These are phyloP conservation scores for Sarcophaga rosellei DNA, from an alignment of 2,888 invertebrate genomes.

Conservation along the genomic window DNA sequence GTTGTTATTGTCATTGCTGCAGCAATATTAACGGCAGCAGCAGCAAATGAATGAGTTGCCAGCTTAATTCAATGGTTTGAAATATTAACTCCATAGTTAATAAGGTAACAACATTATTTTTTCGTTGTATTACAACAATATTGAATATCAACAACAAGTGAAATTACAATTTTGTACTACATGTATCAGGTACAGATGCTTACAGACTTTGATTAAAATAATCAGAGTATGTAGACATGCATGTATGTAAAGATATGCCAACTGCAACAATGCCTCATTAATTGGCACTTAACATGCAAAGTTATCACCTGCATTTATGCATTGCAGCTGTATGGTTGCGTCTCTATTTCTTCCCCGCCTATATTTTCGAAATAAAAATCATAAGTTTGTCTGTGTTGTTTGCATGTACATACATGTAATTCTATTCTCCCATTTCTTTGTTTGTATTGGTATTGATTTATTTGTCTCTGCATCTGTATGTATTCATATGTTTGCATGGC, in stretches of 20 bases:
- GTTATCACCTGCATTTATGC: conserved; percentile 66
- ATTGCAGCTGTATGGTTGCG: conserved; percentile 10
- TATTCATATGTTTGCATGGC: conserved; percentile 21
- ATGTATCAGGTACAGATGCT: not conserved
- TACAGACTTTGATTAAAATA: not conserved
- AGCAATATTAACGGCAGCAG: not conserved
- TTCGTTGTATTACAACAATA: conserved; percentile 41
- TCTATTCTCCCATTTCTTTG: conserved; percentile 10
- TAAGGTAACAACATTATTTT: not conserved
- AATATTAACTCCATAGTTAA: conserved; percentile 42
- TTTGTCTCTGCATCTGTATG: conserved; percentile 6
- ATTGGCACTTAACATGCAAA: conserved; percentile 68
- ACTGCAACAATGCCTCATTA: conserved; percentile 67
- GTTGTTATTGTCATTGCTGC: conserved; percentile 14
- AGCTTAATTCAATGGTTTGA: not conserved
- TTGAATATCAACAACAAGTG: conserved; percentile 35
- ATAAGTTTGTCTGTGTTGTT: not conserved
- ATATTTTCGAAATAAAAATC: conserved; percentile 24
- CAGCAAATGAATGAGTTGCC: not conserved
- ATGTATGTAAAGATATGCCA: conserved; percentile 19
- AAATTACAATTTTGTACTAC: not conserved
- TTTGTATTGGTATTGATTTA: conserved; percentile 10
- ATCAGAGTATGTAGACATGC: not conserved
- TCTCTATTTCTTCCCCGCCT: conserved; percentile 1
- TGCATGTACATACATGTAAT: not conserved